Evolutionary conservation across 1,140 invertebrate species (phyloP), one percentile per base, ranked within the genome.

Genomic region (Drosophila cardini): DNA sequence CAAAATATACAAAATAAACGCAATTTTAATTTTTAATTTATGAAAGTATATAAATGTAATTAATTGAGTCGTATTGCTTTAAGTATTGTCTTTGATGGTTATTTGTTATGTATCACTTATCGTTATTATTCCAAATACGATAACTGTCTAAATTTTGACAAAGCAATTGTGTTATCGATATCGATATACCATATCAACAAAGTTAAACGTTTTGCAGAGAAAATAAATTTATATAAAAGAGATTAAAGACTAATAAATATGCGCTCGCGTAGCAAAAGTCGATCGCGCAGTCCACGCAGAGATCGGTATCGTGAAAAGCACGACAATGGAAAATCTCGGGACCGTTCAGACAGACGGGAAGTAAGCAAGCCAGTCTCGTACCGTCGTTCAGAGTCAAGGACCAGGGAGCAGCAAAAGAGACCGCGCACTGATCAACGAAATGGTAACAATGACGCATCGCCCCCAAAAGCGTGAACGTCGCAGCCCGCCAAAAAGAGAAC

Each of bases 211-310:
- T 58, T 72, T 42, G 34, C 21, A 32, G 8, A 21, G 15, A 55
- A 56, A 38, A n/a, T 11, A 43, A 18, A 52, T 43, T 64, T 52
- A 38, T 21, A n/a, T 11, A 5, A 57, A 36, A 21, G 34, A 13
- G 18, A 58, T 0, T 42, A 57, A 62, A 34, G 45, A 11, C 60
- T 18, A 53, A 32, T 21, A 45, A 72, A 46, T 13, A 86, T 87
- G 84, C 72, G 80, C 2, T 84, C 84, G 16, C 84, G 70, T 21
- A 89, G 65, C 60, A 78, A 70, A 26, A 78, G 67, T 50, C 72
- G 58, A 1, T 74, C 67, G 8, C 65, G 72, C n/a, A 87, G 79
- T 26, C 55, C 68, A 6, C 73, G 74, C 1, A 81, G 67, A 43
- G 62, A 76, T 8, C 61, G 75, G 1, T n/a, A 48, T 9, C 58